Base-by-base conservation (phyloP, 2,888 invertebrate genomes). In the Pristionchus entomophagus region DNA sequence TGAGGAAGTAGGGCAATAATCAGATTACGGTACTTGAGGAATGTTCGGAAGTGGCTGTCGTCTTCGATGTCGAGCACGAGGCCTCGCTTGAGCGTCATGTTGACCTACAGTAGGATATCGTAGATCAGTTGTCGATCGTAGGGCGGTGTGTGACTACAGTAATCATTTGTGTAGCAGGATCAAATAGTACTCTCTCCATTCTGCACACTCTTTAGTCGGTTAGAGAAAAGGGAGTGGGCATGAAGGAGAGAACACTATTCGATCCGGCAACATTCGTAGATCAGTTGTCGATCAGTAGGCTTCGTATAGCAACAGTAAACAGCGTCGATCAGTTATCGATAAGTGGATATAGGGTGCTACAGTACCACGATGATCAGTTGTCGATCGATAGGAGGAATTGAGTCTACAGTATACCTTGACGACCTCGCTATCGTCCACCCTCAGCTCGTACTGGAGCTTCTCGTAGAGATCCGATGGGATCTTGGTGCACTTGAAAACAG, bases 71-170 rank as follows among this genome's bases (percentile, higher is more conserved):
- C 51, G n/a, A 80, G 49, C 51, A 80, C 78, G 78, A 80, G 49
- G 6, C 78, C 78, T 4, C 51, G 78, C 78, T 80, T 80, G 78
- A 80, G 78, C 22, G 51, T 51, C 41, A 80, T 80, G 78, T 80
- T 80, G 29, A 80, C 32, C 78, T 80, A 6, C 12, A n/a, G 2
- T 2, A 38, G 19, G 69, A 35, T 77, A 77, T 77, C 41, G 22
- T 45, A 32, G 29, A 26, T 45, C 26, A 17, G 45, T 45, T 45
- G 45, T 41, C 32, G 41, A 77, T 26, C n/a, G 5, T 8, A 6
- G 6, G n/a, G 29, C 17, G 56, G 22, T 17, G 6, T 8, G 32
- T 14, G 4, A 26, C n/a, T 56, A 4, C 56, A 53, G 56, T 19
- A 4, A 22, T 26, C n/a, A 3, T 26, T 8, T 10, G 56, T 10